Evolutionary conservation across 2,113 vertebrate species (phyloP), one percentile per base, ranked within the genome.

Genomic region (Fregata magnificens): DNA sequence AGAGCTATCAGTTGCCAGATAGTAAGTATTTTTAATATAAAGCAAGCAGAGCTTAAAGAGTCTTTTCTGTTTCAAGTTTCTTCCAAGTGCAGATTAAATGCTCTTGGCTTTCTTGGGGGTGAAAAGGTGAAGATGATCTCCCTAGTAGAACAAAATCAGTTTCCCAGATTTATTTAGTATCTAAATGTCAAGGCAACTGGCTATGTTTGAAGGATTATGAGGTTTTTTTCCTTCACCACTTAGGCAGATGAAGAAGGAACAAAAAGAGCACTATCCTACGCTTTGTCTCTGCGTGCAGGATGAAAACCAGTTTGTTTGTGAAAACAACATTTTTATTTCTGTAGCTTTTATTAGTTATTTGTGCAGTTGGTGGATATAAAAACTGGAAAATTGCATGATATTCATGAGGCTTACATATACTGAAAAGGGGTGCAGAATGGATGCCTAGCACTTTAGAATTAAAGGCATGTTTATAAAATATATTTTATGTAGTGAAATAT

Each of bases 61-160:
- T 97, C 95, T 52, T 98, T 98, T n/a, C 94, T 98, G 98, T 97
- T 97, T 98, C 98, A 98, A 62, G 96, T 97, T 98, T 97, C 97
- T 98, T 97, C 97, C 95, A 90, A 96, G 86, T 83, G 97, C 97
- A 85, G 98, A 98, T 97, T 97, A 95, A 98, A 95, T 91, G 95
- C 96, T 52, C 34, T 95, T 65, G 95, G 96, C 97, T 98, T 96
- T 95, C 70, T 98, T 97, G 97, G 96, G 79, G 96, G 73, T 91
- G 92, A 96, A 97, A 90, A 73, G 92, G 93, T 91, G 81, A 76
- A 83, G 88, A 34, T 55, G 86, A 96, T 96, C 97, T 95, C 96
- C 95, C 96, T 97, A 88, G 36, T 81, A 97, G 91, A 97, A 96
- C 84, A 96, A 94, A 98, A 99, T 98, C 98, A 97, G 97, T 98